Evolutionary conservation across 2,888 invertebrate species (phyloP), one percentile per base, ranked within the genome.

Genomic region (Epicampocera succincta): DNA sequence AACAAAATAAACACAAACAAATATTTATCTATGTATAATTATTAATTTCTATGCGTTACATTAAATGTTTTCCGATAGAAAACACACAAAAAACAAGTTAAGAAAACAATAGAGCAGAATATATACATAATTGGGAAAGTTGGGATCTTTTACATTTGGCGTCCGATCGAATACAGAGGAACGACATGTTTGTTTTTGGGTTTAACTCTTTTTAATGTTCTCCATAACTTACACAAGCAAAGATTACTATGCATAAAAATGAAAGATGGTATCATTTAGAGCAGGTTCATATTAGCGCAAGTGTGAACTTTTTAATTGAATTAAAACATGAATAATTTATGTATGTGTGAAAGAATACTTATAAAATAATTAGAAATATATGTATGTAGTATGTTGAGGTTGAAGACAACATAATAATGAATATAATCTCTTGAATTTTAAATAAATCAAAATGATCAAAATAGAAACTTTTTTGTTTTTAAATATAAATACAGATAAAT

Each of bases 21-120:
- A 77, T n/a, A n/a, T n/a, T n/a, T 75, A 68, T 56, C 65, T 71
- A 77, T 71, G 13, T 46, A 80, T 68, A 71, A 58, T 44, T 56
- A 56, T 40, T 72, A 68, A 76, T 72, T 63, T 69, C 44, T 60
- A 65, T 68, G 56, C 66, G 72, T 71, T 75, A 68, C 61, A 68
- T 60, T 54, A 21, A 61, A 38, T 13, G n/a, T 50, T 61, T 61
- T 38, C 33, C 4, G 42, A 56, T 12, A 19, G 38, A 48, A 69
- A 48, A 42, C 33, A 29, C 25, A 25, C 5, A 33, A 33, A 6
- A n/a, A n/a, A n/a, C n/a, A n/a, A 33, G 9, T 33, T 1, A 40
- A 54, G 19, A 3, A 29, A 46, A 21, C 0, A 29, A 72, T 38
- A 38, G 40, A 6, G 12, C 46, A 58, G 56, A 21, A 74, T 56